These are phyloP conservation scores for Pachliopta kotzebuea DNA, from an alignment of 2,888 invertebrate species.

Conservation along the genomic window DNA sequence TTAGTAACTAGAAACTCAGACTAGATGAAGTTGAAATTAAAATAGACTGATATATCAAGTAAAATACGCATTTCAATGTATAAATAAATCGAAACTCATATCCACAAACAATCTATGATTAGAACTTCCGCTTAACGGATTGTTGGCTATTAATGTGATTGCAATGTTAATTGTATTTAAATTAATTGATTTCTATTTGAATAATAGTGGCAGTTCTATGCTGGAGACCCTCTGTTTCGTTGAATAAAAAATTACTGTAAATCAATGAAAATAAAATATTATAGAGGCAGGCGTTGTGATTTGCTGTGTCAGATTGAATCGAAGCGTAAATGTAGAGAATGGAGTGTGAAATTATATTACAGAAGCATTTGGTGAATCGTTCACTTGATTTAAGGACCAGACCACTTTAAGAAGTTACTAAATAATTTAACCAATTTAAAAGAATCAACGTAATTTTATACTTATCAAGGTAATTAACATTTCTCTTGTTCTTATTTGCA, in stretches of 20 bases:
- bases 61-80: background rate
- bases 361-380: slow-evolving; percentile 14
- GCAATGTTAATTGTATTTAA: no score
- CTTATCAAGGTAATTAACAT: no score
- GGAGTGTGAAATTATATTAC: slow-evolving; percentile 22
- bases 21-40: background rate
- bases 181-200: no score
- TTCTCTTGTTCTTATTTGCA: no score
- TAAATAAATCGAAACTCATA: no score
- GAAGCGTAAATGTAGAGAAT: slow-evolving; percentile 23
- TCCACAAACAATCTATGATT: no score
- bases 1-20: slow-evolving; percentile 1
- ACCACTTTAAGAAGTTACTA: background rate
- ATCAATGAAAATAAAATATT: background rate
- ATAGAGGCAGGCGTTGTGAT: slow-evolving; percentile 3
- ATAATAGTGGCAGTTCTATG: no score
- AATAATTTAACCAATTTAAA: background rate
- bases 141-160: no score
- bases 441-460: no score
- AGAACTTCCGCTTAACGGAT: no score
- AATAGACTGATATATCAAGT: background rate
- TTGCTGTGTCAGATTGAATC: slow-evolving; percentile 10
- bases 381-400: slow-evolving; percentile 12
- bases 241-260: background rate
- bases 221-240: no score